phyloP scores from a whole-genome alignment of 2,113 vertebrate species.

The Barbus barbus region DNA sequence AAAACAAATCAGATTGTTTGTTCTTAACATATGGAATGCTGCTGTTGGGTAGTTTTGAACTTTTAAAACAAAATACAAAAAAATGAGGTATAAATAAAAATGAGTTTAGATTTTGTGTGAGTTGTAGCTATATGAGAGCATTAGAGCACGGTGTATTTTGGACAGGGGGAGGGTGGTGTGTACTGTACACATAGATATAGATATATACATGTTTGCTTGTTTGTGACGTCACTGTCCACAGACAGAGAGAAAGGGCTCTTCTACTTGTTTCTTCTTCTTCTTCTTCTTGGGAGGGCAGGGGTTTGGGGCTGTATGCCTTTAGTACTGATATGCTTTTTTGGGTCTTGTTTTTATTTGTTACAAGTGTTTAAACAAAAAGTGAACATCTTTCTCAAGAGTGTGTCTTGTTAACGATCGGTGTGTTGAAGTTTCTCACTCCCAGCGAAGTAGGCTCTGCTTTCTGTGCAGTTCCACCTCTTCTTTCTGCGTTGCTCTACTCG shows the following conservation, averaged over 20 bases:
- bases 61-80: conserved; percentile 33
- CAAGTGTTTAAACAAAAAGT: conserved; percentile 61
- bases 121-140: conserved; percentile 47
- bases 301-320: conserved; percentile 47
- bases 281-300: conserved; percentile 35
- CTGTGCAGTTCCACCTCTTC: background rate
- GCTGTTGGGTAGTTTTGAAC: conserved; percentile 57
- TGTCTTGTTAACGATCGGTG: conserved; percentile 56
- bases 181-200: background rate
- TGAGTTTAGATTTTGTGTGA: background rate
- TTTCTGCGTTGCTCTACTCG: too few species aligned
- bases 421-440: conserved; percentile 36
- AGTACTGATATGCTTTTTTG: conserved; percentile 58
- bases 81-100: conserved; percentile 11
- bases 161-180: conserved; percentile 43
- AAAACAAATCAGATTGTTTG: conserved; percentile 36
- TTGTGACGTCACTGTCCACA: conserved; percentile 73
- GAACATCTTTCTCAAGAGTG: conserved; percentile 51
- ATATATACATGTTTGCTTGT: conserved; percentile 22
- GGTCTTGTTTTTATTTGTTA: conserved; percentile 65
- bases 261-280: background rate
- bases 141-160: conserved; percentile 43
- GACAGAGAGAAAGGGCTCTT: conserved; percentile 63
- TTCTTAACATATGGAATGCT: conserved; percentile 68
- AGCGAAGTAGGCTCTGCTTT: conserved; percentile 22